These are phyloP conservation scores for Stegodyphus dumicola DNA, from an alignment of 1,140 invertebrate species.

Conservation along the genomic window DNA sequence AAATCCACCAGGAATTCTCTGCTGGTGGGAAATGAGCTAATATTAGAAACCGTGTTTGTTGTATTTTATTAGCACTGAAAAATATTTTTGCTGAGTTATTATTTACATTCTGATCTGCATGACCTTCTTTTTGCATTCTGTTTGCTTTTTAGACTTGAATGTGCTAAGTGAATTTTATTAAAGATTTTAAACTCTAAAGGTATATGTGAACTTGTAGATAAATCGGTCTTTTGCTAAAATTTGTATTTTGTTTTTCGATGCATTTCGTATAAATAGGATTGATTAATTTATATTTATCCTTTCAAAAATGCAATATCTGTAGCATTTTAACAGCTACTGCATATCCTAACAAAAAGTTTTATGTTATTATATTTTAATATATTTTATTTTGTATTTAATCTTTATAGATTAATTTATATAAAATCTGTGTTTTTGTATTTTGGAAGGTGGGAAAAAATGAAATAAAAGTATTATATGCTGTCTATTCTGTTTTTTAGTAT, in stretches of 20 bases:
- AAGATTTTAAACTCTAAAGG: neutral
- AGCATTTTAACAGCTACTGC: too few species aligned
- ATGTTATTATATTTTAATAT: neutral
- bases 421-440: neutral
- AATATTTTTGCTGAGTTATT: neutral
- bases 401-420: neutral
- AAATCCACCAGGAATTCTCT: slow-evolving; percentile 26
- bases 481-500: neutral
- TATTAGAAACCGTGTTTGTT: slow-evolving; percentile 41
- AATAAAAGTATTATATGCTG: neutral
- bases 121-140: neutral
- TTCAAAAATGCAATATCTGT: too few species aligned
- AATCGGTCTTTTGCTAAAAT: too few species aligned
- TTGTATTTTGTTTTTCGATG: too few species aligned
- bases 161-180: neutral
- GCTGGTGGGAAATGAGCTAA: slow-evolving; percentile 38
- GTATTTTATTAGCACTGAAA: neutral
- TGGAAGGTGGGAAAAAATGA: neutral
- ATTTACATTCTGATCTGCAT: neutral
- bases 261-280: too few species aligned
- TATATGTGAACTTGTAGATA: too few species aligned
- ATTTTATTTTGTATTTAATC: neutral
- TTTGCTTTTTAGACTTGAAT: neutral
- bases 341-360: too few species aligned
- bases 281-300: too few species aligned